These are phyloP conservation scores for Ligdia adustata DNA, from an alignment of 2,888 invertebrate species.

Conservation along the genomic window DNA sequence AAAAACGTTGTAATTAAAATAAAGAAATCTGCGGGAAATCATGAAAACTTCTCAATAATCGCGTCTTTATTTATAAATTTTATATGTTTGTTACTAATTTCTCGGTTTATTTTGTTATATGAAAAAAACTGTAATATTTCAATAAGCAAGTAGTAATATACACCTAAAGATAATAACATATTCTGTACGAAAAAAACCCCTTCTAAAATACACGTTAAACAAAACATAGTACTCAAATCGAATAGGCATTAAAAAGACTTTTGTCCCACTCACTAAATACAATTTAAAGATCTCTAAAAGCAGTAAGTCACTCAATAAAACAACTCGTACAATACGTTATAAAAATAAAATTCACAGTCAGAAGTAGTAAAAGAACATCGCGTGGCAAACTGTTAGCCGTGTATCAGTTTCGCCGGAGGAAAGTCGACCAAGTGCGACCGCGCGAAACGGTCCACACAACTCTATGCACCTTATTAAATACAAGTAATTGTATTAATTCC, in stretches of 20 bases:
- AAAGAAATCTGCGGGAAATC: too few relatives aligned
- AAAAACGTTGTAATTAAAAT: slow-evolving; percentile 9
- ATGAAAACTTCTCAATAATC: too few relatives aligned
- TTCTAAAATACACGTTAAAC: too few relatives aligned
- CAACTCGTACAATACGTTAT: slow-evolving; percentile 1
- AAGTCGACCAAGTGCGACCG: slow-evolving; percentile 66
- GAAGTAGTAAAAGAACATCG: slow-evolving; percentile 41
- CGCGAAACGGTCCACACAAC: slow-evolving; percentile 69
- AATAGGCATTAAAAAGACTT: background rate
- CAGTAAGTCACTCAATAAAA: too few relatives aligned
- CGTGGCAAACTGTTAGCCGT: slow-evolving; percentile 60
- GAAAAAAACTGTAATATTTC: too few relatives aligned
- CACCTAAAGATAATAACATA: too few relatives aligned
- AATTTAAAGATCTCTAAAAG: slow-evolving; percentile 3
- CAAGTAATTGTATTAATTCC: slow-evolving; percentile 64
- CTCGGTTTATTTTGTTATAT: too few relatives aligned
- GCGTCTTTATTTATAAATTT: too few relatives aligned
- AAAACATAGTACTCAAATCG: too few relatives aligned
- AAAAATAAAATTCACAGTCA: slow-evolving; percentile 7
- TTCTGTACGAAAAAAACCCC: too few relatives aligned
- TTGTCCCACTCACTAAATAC: slow-evolving; percentile 6
- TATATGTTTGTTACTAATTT: too few relatives aligned
- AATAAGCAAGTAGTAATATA: too few relatives aligned
- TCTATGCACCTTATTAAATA: slow-evolving; percentile 74
- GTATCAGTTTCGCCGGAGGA: slow-evolving; percentile 74